Evolutionary conservation across 2,797 vertebrate genomes (phyloP), one percentile per base, ranked within the genome.

Genomic region (Cyprinella venusta): DNA sequence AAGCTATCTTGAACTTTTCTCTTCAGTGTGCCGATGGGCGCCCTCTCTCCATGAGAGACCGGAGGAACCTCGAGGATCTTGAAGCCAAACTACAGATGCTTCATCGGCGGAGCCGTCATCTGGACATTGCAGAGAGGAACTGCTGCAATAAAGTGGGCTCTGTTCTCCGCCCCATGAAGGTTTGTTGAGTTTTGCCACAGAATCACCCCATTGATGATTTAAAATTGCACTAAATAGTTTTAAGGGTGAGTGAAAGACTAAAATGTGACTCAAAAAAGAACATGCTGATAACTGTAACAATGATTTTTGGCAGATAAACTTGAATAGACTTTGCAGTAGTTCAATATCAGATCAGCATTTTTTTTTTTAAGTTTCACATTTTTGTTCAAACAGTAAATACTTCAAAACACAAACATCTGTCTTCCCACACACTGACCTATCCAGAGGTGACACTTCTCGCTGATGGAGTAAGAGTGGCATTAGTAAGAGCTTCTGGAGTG

Each of bases 21-120:
- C 6, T 54, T n/a, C 90, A 99, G 98, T 99, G 96, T 89, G 93
- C 92, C 88, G 97, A 99, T 88, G 98, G 98, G 68, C 96, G 98
- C 52, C 98, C 98, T 59, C 93, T 99, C 75, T 94, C 98, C 21
- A 95, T 94, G 24, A 95, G 94, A 88, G 97, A 99, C 87, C 95
- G 96, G 84, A 90, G 92, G 2, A 89, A 91, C 84, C 93, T 99
- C 61, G 96, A 96, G 84, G 96, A 98, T 18, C 93, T 98, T 38
- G 96, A 99, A 92, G 95, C 95, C 86, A 97, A 94, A 88, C 91
- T 97, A 80, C 94, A 95, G 87, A 94, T 94, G 2, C 96, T 99
- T 85, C 93, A 63, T 69, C 96, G 96, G 56, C 94, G 95, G 89
- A 95, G 95, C 61, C 95, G 96, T 84, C 98, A 95, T 90, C 94